phyloP scores from a whole-genome alignment of 2,797 vertebrate genomes.

The Macropus fuliginosus region DNA sequence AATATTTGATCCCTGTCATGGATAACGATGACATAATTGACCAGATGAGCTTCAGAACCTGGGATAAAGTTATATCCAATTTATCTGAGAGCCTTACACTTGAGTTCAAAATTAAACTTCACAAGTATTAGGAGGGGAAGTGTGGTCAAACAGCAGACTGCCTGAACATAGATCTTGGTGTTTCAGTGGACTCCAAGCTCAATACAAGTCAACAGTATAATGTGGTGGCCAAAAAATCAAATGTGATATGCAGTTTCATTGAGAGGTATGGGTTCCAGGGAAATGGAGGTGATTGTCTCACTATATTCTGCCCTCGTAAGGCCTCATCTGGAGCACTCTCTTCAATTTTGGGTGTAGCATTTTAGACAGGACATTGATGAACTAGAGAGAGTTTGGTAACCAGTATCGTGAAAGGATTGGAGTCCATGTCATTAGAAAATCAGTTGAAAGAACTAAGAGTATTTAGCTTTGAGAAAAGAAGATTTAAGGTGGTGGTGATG shows the following conservation, averaged over 20 bases:
- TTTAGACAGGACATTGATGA: not conserved
- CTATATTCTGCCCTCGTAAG: not conserved
- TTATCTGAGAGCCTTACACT: not conserved
- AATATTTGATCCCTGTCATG: not conserved
- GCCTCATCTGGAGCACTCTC: not conserved
- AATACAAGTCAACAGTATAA: not conserved
- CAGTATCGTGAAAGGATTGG: not conserved
- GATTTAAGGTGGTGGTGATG: not conserved
- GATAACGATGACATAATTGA: not conserved
- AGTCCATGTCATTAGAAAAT: not conserved
- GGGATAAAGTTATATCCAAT: not conserved
- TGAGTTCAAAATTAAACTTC: not conserved
- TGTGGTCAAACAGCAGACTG: not conserved
- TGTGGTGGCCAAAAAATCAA: not conserved
- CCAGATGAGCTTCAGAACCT: not conserved
- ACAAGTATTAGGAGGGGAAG: not conserved
- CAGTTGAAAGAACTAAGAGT: not conserved
- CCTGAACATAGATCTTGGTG: not conserved
- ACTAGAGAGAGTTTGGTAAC: not conserved
- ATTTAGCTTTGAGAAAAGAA: not conserved
- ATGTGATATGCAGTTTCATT: not conserved
- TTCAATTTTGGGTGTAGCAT: not conserved
- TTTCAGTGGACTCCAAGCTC: not conserved
- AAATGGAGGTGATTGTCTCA: not conserved
- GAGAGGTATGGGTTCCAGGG: not conserved